These are phyloP conservation scores for Epinotia bilunana DNA, from an alignment of 2,888 invertebrate species.

Conservation along the genomic window DNA sequence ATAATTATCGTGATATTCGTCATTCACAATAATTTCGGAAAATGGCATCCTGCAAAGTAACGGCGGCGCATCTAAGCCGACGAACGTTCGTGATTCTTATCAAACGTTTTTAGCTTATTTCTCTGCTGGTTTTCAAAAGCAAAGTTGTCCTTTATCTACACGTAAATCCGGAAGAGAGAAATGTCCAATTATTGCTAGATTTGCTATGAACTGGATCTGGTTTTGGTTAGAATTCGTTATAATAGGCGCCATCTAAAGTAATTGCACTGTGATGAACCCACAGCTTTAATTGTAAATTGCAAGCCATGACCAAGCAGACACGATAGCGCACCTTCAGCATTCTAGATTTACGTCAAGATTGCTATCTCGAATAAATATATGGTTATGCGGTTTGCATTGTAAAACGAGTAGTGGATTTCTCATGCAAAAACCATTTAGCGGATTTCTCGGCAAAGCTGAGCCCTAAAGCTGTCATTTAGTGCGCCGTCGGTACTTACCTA, in stretches of 20 bases:
- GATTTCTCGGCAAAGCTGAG: constrained; percentile 30
- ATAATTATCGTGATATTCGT: no score
- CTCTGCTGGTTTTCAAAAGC: no score
- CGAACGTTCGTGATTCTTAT: no score
- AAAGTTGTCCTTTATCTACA: neutral
- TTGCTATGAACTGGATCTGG: constrained; percentile 7
- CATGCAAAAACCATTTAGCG: constrained; percentile 29
- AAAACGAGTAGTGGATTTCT: constrained; percentile 24
- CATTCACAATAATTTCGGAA: no score
- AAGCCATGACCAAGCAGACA: constrained; percentile 21
- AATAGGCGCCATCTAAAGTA: constrained; percentile 23
- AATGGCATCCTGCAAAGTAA: no score
- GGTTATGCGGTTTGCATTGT: constrained; percentile 35
- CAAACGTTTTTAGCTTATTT: no score
- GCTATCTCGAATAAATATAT: constrained; percentile 28
- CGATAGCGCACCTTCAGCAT: constrained; percentile 25
- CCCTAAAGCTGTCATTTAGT: constrained; percentile 38
- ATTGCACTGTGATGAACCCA: constrained; percentile 20
- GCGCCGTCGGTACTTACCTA: constrained; percentile 31
- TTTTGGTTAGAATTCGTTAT: constrained; percentile 18
- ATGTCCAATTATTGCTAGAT: neutral
- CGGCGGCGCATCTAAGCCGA: no score
- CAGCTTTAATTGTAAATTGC: constrained; percentile 21
- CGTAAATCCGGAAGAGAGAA: neutral
- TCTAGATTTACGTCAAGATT: constrained; percentile 23